Percentiles rank a stretch among this genome's conserved stretches.
phyloP scores from a whole-genome alignment of 2,888 invertebrate genomes.

The Erynnis tages region DNA sequence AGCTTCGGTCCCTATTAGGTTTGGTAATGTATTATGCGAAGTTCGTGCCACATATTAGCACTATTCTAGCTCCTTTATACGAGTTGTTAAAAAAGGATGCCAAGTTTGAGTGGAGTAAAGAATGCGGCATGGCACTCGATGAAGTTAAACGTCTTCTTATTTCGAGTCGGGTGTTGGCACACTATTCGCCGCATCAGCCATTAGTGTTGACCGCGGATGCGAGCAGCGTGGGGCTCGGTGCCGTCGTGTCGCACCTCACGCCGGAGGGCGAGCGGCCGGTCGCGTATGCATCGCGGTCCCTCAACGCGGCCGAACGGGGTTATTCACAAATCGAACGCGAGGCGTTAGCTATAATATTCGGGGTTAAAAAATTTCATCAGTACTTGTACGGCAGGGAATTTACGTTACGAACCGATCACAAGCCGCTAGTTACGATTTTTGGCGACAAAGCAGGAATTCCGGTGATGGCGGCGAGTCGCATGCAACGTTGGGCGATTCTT shows the following conservation, averaged over 20 bases:
- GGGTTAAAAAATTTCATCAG: constrained; percentile 31
- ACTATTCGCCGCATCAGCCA: not conserved
- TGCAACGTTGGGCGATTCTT: too few species aligned
- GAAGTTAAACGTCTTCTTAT: not conserved
- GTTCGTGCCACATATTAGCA: not conserved
- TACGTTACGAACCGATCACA: not conserved
- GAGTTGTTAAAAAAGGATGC: not conserved
- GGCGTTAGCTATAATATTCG: constrained; percentile 28
- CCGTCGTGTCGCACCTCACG: not conserved
- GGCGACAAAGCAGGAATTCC: too few species aligned
- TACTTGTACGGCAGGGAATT: constrained; percentile 29
- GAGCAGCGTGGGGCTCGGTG: not conserved
- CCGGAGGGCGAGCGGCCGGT: not conserved
- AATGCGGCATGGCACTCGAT: not conserved
- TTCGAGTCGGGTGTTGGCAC: not conserved
- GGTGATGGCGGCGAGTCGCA: too few species aligned
- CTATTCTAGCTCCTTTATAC: not conserved
- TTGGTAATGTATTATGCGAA: not conserved
- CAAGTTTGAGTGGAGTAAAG: not conserved
- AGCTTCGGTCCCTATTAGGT: not conserved
- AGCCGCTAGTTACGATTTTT: too few species aligned
- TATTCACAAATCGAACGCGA: constrained; percentile 32
- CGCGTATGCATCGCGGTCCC: not conserved
- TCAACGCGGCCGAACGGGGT: not conserved
- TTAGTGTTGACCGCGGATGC: not conserved